Percentiles rank a stretch among this genome's conserved stretches.
Conservation (phyloP, 1,140 invertebrate genomes). For the Magallana angulata region DNA sequence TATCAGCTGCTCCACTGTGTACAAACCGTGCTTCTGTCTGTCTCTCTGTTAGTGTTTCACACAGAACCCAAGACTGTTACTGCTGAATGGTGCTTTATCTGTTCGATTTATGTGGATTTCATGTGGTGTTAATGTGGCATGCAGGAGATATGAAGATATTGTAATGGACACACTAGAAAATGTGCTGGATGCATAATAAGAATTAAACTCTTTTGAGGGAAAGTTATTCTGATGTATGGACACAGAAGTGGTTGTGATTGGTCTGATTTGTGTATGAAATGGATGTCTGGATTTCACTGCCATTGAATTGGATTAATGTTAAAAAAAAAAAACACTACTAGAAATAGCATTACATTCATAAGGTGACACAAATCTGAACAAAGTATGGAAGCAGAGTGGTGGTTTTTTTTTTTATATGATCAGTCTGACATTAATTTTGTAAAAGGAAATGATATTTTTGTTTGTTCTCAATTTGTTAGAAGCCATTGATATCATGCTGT, state of each 20-base stretch:
- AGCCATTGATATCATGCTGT: background rate
- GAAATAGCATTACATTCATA: background rate
- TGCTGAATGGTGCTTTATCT: background rate
- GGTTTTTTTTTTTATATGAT: background rate
- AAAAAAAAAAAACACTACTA: background rate
- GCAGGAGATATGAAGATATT: background rate
- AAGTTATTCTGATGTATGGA: background rate
- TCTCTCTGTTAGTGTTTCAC: background rate
- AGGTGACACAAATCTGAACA: slow-evolving; percentile 16
- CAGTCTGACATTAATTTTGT: background rate
- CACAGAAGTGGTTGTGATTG: slow-evolving; percentile 11
- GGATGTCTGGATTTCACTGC: background rate
- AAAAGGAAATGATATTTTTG: background rate
- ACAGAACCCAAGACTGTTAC: background rate
- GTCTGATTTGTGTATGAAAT: background rate
- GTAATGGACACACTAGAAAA: background rate
- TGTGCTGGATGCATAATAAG: slow-evolving; percentile 18
- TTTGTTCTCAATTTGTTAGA: background rate
- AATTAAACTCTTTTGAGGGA: background rate
- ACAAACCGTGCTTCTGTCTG: background rate
- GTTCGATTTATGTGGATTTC: background rate
- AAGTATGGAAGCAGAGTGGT: background rate
- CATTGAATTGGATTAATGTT: background rate
- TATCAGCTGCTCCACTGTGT: background rate
- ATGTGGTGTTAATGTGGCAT: background rate